Conservation (phyloP, 2,888 invertebrate species). For the Pandemis corylana region DNA sequence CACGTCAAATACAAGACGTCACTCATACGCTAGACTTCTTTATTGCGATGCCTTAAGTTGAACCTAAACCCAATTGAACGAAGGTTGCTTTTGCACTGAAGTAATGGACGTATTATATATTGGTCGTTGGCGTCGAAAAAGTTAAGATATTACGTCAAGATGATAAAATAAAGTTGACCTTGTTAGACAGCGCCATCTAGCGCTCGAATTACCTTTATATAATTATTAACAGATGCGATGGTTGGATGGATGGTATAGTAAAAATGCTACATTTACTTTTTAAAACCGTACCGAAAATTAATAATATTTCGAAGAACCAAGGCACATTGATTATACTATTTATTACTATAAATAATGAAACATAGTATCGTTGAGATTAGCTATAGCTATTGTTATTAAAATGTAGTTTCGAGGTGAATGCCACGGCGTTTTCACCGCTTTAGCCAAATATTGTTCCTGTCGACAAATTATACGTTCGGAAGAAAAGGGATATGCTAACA, state of each 20-base stretch:
- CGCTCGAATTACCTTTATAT: background rate
- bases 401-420: background rate
- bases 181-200: background rate
- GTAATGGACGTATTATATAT: no score
- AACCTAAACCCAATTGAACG: no score
- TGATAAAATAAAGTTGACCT: background rate
- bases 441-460: no score
- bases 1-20: no score
- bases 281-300: background rate
- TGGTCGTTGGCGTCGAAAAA: no score
- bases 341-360: background rate
- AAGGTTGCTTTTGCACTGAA: background rate
- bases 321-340: background rate
- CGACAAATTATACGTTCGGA: background rate
- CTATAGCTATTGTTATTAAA: slow-evolving; percentile 18
- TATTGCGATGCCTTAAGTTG: no score
- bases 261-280: background rate
- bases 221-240: background rate
- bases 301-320: background rate
- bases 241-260: background rate
- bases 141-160: background rate
- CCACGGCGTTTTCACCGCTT: background rate
- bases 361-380: slow-evolving; percentile 25
- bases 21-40: no score
- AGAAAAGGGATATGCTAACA: background rate